A percentile compares a stretch with the other conserved stretches of the same genome.
These are phyloP conservation scores for Phaonia tiefii DNA, from an alignment of 2,888 invertebrate species.

Conservation along the genomic window DNA sequence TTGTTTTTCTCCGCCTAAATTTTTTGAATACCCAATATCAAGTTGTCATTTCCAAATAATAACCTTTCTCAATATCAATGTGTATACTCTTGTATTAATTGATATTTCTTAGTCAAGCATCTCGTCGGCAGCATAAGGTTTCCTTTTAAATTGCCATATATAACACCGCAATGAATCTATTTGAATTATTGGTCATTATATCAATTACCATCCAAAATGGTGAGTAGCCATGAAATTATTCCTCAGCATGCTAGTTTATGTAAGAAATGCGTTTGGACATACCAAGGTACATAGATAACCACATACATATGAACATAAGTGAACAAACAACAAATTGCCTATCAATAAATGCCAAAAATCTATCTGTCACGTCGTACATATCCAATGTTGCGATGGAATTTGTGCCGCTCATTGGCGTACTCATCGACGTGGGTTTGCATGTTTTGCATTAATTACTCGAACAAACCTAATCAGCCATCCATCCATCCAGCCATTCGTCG, in stretches of 20 bases:
- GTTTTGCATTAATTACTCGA: slow-evolving; percentile 62
- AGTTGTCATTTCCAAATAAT: too few relatives aligned
- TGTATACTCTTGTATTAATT: too few relatives aligned
- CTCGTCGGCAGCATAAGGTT: too few relatives aligned
- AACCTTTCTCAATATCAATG: too few relatives aligned
- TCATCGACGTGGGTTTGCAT: slow-evolving; percentile 60
- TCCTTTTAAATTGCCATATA: too few relatives aligned
- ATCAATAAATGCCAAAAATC: slow-evolving; percentile 56
- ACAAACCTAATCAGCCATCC: slow-evolving; percentile 53
- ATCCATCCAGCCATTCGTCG: background rate
- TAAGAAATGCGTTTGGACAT: slow-evolving; percentile 28
- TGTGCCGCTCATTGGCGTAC: slow-evolving; percentile 23
- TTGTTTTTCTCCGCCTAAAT: too few relatives aligned
- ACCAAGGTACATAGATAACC: slow-evolving; percentile 12
- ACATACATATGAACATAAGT: background rate
- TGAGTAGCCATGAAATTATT: slow-evolving; percentile 1
- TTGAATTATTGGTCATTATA: background rate
- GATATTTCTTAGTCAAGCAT: too few relatives aligned
- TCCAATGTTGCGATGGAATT: slow-evolving; percentile 36
- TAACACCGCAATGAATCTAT: too few relatives aligned
- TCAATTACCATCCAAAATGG: slow-evolving; percentile 7
- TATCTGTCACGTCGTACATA: slow-evolving; percentile 53
- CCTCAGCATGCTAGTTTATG: background rate
- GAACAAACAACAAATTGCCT: slow-evolving; percentile 44
- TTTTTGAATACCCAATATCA: too few relatives aligned